Conservation (phyloP, 2,797 vertebrate genomes). For the Varecia variegata region DNA sequence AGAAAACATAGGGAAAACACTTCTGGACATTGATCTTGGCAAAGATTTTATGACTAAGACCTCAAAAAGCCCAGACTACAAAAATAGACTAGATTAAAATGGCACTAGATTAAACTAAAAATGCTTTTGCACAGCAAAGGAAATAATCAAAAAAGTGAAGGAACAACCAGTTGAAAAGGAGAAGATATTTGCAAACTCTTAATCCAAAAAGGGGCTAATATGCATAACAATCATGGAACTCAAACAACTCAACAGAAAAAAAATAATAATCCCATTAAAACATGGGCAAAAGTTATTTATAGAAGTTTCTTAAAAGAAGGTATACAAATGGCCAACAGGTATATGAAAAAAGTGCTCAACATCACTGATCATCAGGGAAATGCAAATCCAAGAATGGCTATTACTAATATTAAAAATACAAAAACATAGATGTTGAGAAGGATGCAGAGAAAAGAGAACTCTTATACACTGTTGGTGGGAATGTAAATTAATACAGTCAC, state of each 20-base stretch:
- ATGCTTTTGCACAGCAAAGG: neutral
- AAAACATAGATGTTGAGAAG: too few relatives aligned
- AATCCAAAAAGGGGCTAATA: neutral
- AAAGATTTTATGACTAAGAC: neutral
- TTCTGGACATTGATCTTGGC: neutral
- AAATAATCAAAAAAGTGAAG: neutral
- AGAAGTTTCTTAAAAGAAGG: neutral
- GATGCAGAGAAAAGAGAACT: too few relatives aligned
- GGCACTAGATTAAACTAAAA: neutral
- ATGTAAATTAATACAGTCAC: too few relatives aligned
- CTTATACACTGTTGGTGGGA: too few relatives aligned
- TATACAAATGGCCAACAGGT: neutral
- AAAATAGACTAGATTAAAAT: neutral
- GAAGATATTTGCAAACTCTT: neutral
- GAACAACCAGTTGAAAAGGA: neutral
- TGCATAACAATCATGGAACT: neutral
- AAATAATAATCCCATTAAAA: neutral
- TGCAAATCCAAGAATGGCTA: neutral
- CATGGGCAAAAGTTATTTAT: neutral
- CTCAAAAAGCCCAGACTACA: neutral
- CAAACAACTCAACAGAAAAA: neutral
- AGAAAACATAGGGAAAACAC: neutral
- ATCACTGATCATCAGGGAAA: neutral
- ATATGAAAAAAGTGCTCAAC: neutral
- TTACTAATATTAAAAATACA: neutral